Evolutionary conservation across 2,113 vertebrate species (phyloP), one percentile per base, ranked within the genome.

Genomic region (Barbus barbus): DNA sequence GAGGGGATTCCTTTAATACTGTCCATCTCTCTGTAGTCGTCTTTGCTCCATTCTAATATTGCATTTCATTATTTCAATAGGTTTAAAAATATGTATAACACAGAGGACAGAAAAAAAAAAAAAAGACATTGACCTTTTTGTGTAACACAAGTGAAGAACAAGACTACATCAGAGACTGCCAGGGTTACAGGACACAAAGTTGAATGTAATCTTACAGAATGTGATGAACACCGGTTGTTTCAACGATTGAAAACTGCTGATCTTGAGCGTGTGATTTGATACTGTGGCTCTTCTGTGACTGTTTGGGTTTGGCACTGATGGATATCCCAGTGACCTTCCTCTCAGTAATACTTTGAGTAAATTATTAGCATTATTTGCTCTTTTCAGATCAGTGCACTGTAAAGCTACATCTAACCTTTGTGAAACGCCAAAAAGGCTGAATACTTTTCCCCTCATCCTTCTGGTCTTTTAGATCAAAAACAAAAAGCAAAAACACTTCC

Each of bases 1-100:
- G 91, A 94, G 92, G 92, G 92, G 91, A 86, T 91, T 82, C 87
- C 89, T 84, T 82, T 95, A 95, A 95, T 95, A 95, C 94, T 95
- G 94, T 95, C 92, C 91, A 91, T 90, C 90, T 92, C 93, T 91
- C 89, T 92, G 90, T 86, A 90, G 90, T 90, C 91, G 89, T 93
- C 90, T 89, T 90, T 90, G 86, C 91, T 92, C 91, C 90, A 84
- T 89, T 92, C 92, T 92, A 92, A 94, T 95, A 95, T 95, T 95
- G 94, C 94, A 94, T 95, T 95, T 92, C 90, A 92, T 92, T 93
- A 80, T 92, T 89, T 87, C 88, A 92, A 85, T 46, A 85, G 20
- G 61, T 38, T 89, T 9, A 41, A 84, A 92, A 81, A 88, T 90
- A 44, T 83, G 61, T 28, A 41, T 94, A 94, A 95, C 92, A 95